These are phyloP conservation scores for Dryadula phaetusa DNA, from an alignment of 2,888 invertebrate genomes.

Conservation along the genomic window DNA sequence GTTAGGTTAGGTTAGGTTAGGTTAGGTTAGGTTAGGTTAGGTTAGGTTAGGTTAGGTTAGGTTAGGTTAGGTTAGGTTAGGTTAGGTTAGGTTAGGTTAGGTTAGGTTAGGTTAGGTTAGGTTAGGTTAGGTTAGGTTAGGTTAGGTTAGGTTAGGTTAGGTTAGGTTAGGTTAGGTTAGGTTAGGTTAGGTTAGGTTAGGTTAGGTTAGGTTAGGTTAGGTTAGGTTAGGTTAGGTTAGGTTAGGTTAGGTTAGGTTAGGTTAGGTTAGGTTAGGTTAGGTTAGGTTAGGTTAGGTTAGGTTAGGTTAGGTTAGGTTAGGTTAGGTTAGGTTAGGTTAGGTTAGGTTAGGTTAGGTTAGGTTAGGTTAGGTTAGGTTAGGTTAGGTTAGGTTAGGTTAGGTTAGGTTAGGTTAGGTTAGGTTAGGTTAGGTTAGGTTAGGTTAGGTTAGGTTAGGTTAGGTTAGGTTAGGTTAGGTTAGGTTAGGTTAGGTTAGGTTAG, in stretches of 20 bases:
- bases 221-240: conserved; percentile 39
- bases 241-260: conserved; percentile 42
- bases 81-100: conserved; percentile 34
- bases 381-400: conserved; percentile 26
- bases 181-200: conserved; percentile 45
- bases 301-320: conserved; percentile 42
- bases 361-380: conserved; percentile 33
- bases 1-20: conserved; percentile 28
- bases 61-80: conserved; percentile 45
- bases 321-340: conserved; percentile 43
- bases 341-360: conserved; percentile 41
- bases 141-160: conserved; percentile 47
- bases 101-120: conserved; percentile 47
- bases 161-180: conserved; percentile 41
- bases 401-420: conserved; percentile 27
- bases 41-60: conserved; percentile 37
- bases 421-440: conserved; percentile 19
- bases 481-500: conserved; percentile 33
- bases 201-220: conserved; percentile 42
- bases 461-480: conserved; percentile 30
- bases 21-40: conserved; percentile 36
- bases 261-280: conserved; percentile 29
- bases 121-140: conserved; percentile 48
- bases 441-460: conserved; percentile 38
- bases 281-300: conserved; percentile 32